Percentiles rank a stretch among this genome's conserved stretches.
Conservation (phyloP, 2,113 vertebrate genomes). For the Struthio camelus region DNA sequence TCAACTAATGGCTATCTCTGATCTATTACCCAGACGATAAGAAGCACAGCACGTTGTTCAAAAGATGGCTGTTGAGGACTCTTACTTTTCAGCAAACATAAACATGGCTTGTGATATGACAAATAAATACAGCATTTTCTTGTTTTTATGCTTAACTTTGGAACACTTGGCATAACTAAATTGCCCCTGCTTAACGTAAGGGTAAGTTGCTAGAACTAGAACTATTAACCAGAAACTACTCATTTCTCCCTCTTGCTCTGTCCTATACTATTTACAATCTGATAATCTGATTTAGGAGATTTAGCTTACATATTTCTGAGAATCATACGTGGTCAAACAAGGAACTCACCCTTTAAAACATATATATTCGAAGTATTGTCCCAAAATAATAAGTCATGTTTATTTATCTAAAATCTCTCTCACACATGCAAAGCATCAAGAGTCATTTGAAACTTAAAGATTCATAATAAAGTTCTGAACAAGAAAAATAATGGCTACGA, state of each 20-base stretch:
- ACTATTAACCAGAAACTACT: not conserved
- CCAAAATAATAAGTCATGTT: slow-evolving; percentile 57
- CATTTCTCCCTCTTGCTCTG: not conserved
- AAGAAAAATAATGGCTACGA: slow-evolving; percentile 56
- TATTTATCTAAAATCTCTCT: slow-evolving; percentile 54
- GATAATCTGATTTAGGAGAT: slow-evolving; percentile 32
- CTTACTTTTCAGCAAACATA: not conserved
- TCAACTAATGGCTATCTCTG: not conserved
- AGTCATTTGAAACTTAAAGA: slow-evolving; percentile 54
- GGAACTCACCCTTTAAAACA: not conserved
- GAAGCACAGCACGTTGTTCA: not conserved
- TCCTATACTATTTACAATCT: slow-evolving; percentile 15
- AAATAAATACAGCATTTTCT: not conserved
- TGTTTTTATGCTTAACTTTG: not conserved
- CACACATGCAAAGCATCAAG: slow-evolving; percentile 47
- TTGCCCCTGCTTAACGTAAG: not conserved
- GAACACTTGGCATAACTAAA: not conserved
- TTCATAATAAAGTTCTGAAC: slow-evolving; percentile 55
- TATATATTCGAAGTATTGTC: slow-evolving; percentile 38
- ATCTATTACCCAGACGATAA: not conserved
- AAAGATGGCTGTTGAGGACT: not conserved
- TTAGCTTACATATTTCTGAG: not conserved
- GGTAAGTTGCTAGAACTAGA: not conserved
- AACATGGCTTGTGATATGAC: not conserved
- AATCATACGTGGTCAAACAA: slow-evolving; percentile 15